phyloP scores from a whole-genome alignment of 2,113 vertebrate genomes.

The Microtus richardsoni region DNA sequence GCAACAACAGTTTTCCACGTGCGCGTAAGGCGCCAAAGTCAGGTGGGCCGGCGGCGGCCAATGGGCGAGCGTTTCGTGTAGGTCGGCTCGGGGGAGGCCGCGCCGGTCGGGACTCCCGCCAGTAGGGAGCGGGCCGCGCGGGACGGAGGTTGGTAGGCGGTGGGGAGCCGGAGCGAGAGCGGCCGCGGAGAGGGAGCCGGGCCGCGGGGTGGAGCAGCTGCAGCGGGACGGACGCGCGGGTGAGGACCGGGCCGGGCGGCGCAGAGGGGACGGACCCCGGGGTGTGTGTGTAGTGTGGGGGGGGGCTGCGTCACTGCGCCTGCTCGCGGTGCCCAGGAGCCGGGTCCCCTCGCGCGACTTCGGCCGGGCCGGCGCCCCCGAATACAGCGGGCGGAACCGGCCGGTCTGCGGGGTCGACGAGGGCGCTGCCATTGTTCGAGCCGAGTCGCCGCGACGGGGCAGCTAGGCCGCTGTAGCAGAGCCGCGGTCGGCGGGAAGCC shows the following conservation, averaged over 20 bases:
- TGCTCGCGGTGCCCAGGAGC: not conserved
- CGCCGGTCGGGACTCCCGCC: not conserved
- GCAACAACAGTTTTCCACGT: slow-evolving; percentile 83
- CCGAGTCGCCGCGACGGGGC: not conserved
- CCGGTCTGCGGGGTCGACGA: not conserved
- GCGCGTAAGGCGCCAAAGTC: slow-evolving; percentile 78
- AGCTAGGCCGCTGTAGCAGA: not conserved
- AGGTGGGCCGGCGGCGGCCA: slow-evolving; percentile 84
- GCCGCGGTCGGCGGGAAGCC: not conserved
- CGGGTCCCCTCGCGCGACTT: too few relatives aligned
- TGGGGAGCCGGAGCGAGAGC: not conserved
- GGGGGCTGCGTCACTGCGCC: not conserved
- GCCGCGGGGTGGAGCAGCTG: not conserved
- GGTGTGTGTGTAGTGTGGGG: too few relatives aligned
- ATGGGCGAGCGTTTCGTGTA: slow-evolving; percentile 95
- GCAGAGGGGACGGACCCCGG: too few relatives aligned
- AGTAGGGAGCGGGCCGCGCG: not conserved
- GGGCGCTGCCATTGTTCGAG: not conserved
- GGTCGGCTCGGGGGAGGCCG: slow-evolving; percentile 55
- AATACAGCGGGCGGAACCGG: not conserved
- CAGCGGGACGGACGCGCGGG: not conserved
- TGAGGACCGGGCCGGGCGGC: not conserved
- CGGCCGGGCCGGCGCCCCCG: too few relatives aligned
- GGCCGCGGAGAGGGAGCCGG: not conserved
- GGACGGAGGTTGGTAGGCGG: accelerated